Evolutionary conservation across 2,888 invertebrate genomes (phyloP).

Genomic region (Theristus sp.): DNA sequence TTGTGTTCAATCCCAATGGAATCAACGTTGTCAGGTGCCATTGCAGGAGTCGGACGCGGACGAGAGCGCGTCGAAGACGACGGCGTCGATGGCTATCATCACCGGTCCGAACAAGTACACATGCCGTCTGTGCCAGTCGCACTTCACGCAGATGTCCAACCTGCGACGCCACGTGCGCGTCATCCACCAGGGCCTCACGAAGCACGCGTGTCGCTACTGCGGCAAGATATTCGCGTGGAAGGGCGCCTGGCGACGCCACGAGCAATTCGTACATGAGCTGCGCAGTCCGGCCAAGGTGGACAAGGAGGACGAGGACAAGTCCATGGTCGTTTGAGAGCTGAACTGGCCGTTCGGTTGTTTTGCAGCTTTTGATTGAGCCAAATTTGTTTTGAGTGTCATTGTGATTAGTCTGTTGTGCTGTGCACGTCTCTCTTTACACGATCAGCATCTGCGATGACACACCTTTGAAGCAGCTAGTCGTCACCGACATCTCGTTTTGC

Average conservation of each 20-base stretch:
- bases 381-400: not conserved
- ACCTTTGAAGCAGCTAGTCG: too few species aligned
- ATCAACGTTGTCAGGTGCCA: too few species aligned
- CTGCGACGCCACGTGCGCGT: conserved; percentile 2
- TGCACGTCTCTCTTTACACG: not conserved
- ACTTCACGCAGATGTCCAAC: conserved; percentile 2
- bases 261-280: conserved; percentile 4
- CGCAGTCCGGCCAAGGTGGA: not conserved
- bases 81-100: too few species aligned
- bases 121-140: not conserved
- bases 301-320: not conserved
- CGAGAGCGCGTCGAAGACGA: too few species aligned
- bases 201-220: not conserved
- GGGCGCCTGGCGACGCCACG: conserved; percentile 6
- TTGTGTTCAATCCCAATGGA: too few species aligned
- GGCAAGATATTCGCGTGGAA: conserved; percentile 3
- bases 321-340: too few species aligned
- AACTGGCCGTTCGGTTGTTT: too few species aligned
- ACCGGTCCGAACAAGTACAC: not conserved
- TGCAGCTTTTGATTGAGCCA: too few species aligned
- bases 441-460: too few species aligned
- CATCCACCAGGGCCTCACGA: conserved; percentile 1
- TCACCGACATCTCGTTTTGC: too few species aligned
- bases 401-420: not conserved
- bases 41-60: too few species aligned